Base-by-base conservation (phyloP, 2,113 vertebrate species). In the Bufo bufo region DNA sequence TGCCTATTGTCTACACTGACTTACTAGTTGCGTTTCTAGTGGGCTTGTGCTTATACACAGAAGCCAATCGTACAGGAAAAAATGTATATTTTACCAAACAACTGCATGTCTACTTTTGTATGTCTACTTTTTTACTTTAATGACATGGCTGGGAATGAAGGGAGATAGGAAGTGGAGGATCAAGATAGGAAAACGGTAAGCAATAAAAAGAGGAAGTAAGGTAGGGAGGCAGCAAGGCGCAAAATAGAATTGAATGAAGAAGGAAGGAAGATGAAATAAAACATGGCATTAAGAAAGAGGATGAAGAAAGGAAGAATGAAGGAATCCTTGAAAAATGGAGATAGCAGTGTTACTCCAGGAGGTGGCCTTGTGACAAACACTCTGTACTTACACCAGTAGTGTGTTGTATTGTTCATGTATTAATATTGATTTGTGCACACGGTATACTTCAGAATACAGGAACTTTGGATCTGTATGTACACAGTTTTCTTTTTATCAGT, bases 371-470 rank as follows among this genome's bases (percentile, higher is more conserved):
- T 20, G 59, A 33, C 80, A 19, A 59, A 14, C 59, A 19, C 58
- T 81, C 17, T 47, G 45, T 17, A 11, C 80, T 17, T 11, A 33
- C 49, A 72, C 54, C 45, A 84, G 16, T 56, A 43, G 20, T 65
- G 47, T 50, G 81, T 52, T 9, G 50, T 52, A 84, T 72, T 84
- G 82, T 84, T 84, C 66, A 19, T 72, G 47, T 84, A 66, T 84
- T 72, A 84, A 84, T 72, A 84, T 84, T 72, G 65, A 84, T 72
- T 49, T 33, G 59, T n/a, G 82, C 66, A 84, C 49, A 84, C 13
- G 20, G 45, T 69, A 20, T 52, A 6, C 61, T 47, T 45, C 33
- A 7, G n/a, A 65, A 23, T 56, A 84, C 47, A 47, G 63, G 66
- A 52, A 58, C 65, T 43, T 58, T 8, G 45, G 1, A 52, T 56